Percentiles rank a stretch among this genome's conserved stretches.
phyloP scores from a whole-genome alignment of 92 coral and sea anemone genomes.

The Muricea muricata region DNA sequence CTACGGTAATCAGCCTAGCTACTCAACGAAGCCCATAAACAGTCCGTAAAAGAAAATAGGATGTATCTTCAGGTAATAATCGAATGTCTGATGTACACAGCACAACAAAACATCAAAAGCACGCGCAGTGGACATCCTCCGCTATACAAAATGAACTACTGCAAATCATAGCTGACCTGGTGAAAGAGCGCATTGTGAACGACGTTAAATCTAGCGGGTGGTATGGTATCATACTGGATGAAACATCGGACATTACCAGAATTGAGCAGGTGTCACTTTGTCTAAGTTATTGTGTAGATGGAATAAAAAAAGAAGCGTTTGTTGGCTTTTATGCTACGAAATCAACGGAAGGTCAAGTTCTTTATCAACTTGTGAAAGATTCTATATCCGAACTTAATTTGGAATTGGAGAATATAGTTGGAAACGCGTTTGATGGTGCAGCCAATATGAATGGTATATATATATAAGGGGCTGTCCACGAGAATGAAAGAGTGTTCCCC shows the following conservation, averaged over 20 bases:
- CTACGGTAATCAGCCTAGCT: constrained; percentile 32
- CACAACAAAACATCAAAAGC: constrained; percentile 50
- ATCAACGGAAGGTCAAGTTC: constrained; percentile 42
- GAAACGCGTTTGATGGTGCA: constrained; percentile 53
- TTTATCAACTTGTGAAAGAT: constrained; percentile 39
- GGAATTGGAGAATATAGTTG: constrained; percentile 46
- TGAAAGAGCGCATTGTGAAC: constrained; percentile 35
- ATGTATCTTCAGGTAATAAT: constrained; percentile 39
- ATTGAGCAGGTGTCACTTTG: constrained; percentile 58
- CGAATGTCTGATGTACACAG: constrained; percentile 42
- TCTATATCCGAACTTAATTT: constrained; percentile 28
- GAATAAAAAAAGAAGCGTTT: constrained; percentile 52
- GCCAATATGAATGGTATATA: constrained; percentile 49
- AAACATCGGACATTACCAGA: constrained; percentile 53
- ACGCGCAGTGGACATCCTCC: constrained; percentile 53
- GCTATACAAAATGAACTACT: constrained; percentile 50
- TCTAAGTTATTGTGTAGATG: constrained; percentile 45
- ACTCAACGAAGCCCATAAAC: constrained; percentile 37
- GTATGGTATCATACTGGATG: constrained; percentile 51
- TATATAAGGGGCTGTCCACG: constrained; percentile 43
- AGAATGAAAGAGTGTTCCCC: constrained; percentile 61
- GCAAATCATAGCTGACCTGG: constrained; percentile 49
- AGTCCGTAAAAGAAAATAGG: constrained; percentile 49
- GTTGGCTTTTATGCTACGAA: constrained; percentile 42
- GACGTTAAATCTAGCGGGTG: constrained; percentile 41